Evolutionary conservation across 1,140 invertebrate species (phyloP), one percentile per base, ranked within the genome.

Genomic region (Sarcophaga peregrina): DNA sequence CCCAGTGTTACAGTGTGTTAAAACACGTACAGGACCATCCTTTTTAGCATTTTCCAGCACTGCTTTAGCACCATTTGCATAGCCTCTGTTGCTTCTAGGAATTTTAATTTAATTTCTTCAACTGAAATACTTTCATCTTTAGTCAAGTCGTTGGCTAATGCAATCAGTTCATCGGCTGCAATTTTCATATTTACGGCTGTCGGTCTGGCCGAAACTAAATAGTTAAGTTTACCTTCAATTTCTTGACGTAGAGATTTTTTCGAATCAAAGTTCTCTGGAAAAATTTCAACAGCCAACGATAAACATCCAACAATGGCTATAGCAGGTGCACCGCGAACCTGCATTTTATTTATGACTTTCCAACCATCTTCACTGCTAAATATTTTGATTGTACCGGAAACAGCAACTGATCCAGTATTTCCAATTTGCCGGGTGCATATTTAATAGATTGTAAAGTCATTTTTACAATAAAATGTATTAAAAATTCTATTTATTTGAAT

Each of bases 1-100:
- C 0, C 98, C 98, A 11, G 98, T 99, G 90, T 99, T 99, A 89
- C 98, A 99, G 90, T 99, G 98, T 5, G 98, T 99, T 2, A 99
- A 91, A 13, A 99, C 91, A 80, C 93, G 92, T 0, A 97, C 92
- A 62, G 91, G 86, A 45, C 91, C 91, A 5, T 85, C 86, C 0
- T 92, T 91, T n/a, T 91, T 87, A 17, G 87, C 85, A 72, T 84
- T 88, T 50, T 91, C 91, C 7, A 97, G 86, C 86, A 99, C 97
- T 85, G 95, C 92, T 82, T 94, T 92, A 48, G 96, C 95, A 75
- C 98, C 97, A 92, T 93, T 92, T 84, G 94, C 91, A 98, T 97
- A 45, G 91, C 91, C 91, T 97, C 95, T 86, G 96, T 96, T 62
- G 91, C 92, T 83, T 90, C 85, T 13, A 97, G 92, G 86, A 98